These are phyloP conservation scores for Onthophagus taurus DNA, from an alignment of 1,140 invertebrate genomes.

Conservation along the genomic window DNA sequence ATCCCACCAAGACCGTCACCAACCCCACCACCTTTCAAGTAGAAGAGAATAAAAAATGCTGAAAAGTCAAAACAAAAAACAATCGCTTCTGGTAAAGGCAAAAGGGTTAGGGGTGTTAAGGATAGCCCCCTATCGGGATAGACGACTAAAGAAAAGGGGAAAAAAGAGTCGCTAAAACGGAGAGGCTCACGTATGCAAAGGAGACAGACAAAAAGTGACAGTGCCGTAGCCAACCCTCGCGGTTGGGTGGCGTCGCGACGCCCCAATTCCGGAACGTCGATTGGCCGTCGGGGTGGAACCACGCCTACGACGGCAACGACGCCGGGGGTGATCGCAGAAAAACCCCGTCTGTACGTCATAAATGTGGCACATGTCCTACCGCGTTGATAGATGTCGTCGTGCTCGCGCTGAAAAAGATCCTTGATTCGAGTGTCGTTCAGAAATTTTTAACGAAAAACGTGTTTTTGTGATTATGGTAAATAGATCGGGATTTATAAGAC, in stretches of 20 bases:
- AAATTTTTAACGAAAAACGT: not conserved
- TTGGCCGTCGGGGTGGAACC: not conserved
- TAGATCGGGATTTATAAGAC: not conserved
- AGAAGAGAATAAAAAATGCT: too few relatives aligned
- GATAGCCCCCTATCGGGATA: too few relatives aligned
- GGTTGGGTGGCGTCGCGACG: not conserved
- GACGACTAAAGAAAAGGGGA: too few relatives aligned
- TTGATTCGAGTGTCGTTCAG: not conserved
- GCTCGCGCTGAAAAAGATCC: not conserved
- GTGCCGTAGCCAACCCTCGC: not conserved
- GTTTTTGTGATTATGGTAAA: not conserved
- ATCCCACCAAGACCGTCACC: too few relatives aligned
- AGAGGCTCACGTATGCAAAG: too few relatives aligned
- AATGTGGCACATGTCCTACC: constrained; percentile 5
- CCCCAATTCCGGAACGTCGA: constrained; percentile 1
- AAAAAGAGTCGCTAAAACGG: too few relatives aligned
- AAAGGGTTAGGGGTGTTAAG: too few relatives aligned
- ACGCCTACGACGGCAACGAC: not conserved
- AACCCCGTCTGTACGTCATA: constrained; percentile 2
- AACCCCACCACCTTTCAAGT: too few relatives aligned
- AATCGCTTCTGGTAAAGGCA: too few relatives aligned
- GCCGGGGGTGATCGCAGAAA: not conserved
- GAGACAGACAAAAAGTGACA: too few relatives aligned
- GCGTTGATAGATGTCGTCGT: constrained; percentile 1
- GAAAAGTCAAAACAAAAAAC: too few relatives aligned